Evolutionary conservation across 1,140 invertebrate genomes (phyloP), one percentile per base, ranked within the genome.

Genomic region (Hormaphis cornu): DNA sequence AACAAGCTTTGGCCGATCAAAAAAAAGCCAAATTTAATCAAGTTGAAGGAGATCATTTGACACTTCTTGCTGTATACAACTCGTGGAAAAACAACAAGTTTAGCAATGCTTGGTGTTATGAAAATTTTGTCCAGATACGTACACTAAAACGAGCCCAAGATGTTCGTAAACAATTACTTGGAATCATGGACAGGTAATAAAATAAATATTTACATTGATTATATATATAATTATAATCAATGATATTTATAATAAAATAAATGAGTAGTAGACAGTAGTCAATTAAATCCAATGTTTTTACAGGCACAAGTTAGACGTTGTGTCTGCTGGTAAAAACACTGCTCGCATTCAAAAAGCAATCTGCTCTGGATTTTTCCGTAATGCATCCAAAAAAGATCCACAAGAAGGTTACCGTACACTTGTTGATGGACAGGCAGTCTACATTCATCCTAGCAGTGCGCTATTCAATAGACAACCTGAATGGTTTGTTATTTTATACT

Each of bases 11-110:
- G 33, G 97, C 97, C 3, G 97, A 99, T 82, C 94, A 98, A 77
- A 97, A 97, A 76, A 99, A 99, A 77, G 95, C 94, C 0, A 98
- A 98, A 80, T 99, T 99, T 76, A 98, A 99, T 81, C 97, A 99
- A 79, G 81, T 92, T 0, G 97, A 99, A 80, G 97, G 97, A 0
- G 97, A 99, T 79, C 97, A 99, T 81, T 81, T 99, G 8, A 99
- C 97, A 0, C 79, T 99, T 12, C 78, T 99, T n/a, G 93, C 96
- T 0, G 96, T 99, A 3, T 99, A 98, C 77, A 99, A 99, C 77
- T 96, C 95, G 24, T 99, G 97, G 97, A 94, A 94, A 76, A 98
- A 98, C 76, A 98, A 98, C 78, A 97, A 98, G 77, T 98, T 98
- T 79, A 96, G 93, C 1, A 97, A 95, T 78, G 93, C 95, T 0